Evolutionary conservation across 2,797 vertebrate species (phyloP), one percentile per base, ranked within the genome.

Genomic region (Sebastes aleutianus): DNA sequence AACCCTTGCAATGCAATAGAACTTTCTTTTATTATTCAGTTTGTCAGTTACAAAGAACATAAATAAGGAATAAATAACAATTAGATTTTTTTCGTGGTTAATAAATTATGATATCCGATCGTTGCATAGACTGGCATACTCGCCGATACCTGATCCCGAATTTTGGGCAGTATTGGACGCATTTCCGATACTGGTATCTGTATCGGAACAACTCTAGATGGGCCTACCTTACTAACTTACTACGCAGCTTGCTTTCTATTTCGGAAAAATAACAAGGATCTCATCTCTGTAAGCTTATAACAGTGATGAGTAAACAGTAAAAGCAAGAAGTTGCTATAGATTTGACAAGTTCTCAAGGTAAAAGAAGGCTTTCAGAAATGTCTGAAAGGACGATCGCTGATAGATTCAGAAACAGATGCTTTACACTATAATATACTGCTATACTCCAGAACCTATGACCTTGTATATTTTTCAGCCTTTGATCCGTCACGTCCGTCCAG

Each of bases 321-420:
- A 0, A 69, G 66, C 20, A 32, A 68, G 5, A 74, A 24, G 14
- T 9, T 39, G 6, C 39, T 13, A 18, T 36, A 53, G 9, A n/a
- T 53, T n/a, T 47, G 7, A 47, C 43, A 47, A 43, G 14, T 70
- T 43, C 64, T 70, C 5, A 58, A 63, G 24, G 50, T 13, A 12
- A 53, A 79, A 53, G 9, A 70, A 32, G 61, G 8, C 16, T 6
- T 75, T 57, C 4, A 26, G 3, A 73, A 16, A 54, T 20, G 14
- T 36, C 18, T 67, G 18, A 82, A 54, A 54, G 14, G 18, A 8
- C n/a, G 20, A 16, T 53, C 58, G 43, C 20, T 12, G 32, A 14
- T 29, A 61, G 56, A 79, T 80, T 67, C 53, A 79, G 47, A 83
- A 70, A 77, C 80, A 85, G 66, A 79, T 75, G 53, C 26, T 31